Conservation (phyloP, 2,888 invertebrate genomes). For the Folsomia manolachei region DNA sequence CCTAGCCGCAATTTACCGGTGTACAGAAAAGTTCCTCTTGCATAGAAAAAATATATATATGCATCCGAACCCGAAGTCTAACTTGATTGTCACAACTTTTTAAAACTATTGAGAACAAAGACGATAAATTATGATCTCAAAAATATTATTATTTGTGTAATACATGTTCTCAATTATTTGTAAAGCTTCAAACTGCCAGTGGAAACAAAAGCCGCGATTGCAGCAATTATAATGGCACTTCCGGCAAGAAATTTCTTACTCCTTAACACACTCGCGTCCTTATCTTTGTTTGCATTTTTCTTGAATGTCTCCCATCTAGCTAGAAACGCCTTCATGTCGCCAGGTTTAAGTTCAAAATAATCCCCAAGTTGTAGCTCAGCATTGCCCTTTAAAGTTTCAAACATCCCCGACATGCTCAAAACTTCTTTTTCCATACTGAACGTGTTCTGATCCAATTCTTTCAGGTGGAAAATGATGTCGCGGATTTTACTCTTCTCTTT, state of each 20-base stretch:
- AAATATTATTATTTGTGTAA: too few relatives aligned
- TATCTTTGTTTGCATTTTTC: background rate
- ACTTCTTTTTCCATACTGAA: background rate
- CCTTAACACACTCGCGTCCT: background rate
- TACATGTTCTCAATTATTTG: too few relatives aligned
- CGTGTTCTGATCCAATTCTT: background rate
- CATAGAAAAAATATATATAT: too few relatives aligned
- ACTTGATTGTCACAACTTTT: too few relatives aligned
- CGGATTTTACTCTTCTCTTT: slow-evolving; percentile 22
- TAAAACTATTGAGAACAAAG: too few relatives aligned
- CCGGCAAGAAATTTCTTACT: background rate
- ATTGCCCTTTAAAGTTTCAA: background rate
- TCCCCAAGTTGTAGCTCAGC: slow-evolving; percentile 19
- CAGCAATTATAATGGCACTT: too few relatives aligned
- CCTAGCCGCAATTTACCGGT: too few relatives aligned
- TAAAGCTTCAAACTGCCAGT: too few relatives aligned
- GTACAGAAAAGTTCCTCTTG: too few relatives aligned
- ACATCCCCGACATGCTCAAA: background rate
- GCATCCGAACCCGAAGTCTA: too few relatives aligned
- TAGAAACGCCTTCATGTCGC: background rate
- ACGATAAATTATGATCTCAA: too few relatives aligned
- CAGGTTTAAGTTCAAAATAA: background rate
- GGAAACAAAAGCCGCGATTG: too few relatives aligned
- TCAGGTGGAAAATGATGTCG: background rate
- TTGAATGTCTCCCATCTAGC: slow-evolving; percentile 4